A percentile compares a stretch with the other conserved stretches of the same genome.
These are phyloP conservation scores for Drosophila quadrilineata DNA, from an alignment of 1,140 invertebrate species.

Conservation along the genomic window DNA sequence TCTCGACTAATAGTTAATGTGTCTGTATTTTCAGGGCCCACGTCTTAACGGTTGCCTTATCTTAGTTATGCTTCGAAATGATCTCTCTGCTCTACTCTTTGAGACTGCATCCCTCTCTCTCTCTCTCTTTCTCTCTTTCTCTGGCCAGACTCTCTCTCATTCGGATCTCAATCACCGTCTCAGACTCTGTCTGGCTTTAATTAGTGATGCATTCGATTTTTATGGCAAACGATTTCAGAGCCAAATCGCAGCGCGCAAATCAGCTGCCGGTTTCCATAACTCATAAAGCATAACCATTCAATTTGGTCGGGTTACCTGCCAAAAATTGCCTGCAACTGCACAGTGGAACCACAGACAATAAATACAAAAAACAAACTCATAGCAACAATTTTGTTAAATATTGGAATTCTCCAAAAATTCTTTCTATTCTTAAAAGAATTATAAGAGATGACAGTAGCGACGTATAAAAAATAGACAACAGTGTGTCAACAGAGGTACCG, in stretches of 20 bases:
- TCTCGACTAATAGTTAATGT: conserved; percentile 52
- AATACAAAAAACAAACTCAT: too few relatives aligned
- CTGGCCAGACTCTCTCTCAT: neutral
- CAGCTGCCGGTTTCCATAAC: conserved; percentile 75
- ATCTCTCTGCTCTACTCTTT: conserved; percentile 8
- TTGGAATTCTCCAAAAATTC: too few relatives aligned
- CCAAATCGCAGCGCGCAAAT: conserved; percentile 59
- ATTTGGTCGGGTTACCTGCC: conserved; percentile 54
- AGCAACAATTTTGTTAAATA: too few relatives aligned
- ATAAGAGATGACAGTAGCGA: too few relatives aligned
- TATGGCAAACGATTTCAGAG: conserved; percentile 56
- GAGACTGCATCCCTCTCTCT: too few relatives aligned
- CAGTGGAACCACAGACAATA: too few relatives aligned
- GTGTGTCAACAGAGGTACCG: too few relatives aligned
- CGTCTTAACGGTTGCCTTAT: conserved; percentile 64
- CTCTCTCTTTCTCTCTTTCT: neutral
- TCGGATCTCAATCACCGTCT: neutral
- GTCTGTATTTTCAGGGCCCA: conserved; percentile 12
- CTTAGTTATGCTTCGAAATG: conserved; percentile 19
- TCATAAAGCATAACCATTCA: conserved; percentile 77
- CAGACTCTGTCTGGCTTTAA: conserved; percentile 44
- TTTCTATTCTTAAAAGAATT: too few relatives aligned
- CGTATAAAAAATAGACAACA: too few relatives aligned
- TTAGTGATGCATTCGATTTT: conserved; percentile 64
- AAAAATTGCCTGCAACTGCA: conserved; percentile 29